These are phyloP conservation scores for Escarpia spicata DNA, from an alignment of 2,888 invertebrate species.

Conservation along the genomic window DNA sequence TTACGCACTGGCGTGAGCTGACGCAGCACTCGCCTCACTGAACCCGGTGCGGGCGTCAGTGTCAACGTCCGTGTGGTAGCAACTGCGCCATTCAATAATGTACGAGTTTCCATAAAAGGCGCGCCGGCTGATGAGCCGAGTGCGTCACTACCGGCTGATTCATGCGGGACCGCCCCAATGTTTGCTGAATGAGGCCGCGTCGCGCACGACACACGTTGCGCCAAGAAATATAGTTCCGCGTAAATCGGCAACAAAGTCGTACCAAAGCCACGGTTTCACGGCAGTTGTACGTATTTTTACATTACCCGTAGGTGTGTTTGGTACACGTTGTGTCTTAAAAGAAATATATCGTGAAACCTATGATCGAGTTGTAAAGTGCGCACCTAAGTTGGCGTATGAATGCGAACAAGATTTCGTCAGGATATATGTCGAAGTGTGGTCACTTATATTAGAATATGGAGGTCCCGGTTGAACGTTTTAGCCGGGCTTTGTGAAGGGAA, in stretches of 20 bases:
- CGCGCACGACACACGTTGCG: neutral
- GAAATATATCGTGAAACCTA: neutral
- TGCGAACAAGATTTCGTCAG: neutral
- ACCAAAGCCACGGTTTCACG: neutral
- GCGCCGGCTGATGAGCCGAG: neutral
- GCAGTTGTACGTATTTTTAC: neutral
- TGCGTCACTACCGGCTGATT: constrained; percentile 16
- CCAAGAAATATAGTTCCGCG: neutral
- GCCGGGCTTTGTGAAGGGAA: constrained; percentile 6
- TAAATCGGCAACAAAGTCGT: neutral
- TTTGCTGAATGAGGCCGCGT: neutral
- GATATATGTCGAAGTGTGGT: constrained; percentile 6
- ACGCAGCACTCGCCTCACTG: neutral
- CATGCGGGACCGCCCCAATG: constrained; percentile 16
- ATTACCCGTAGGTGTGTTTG: neutral
- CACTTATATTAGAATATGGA: neutral
- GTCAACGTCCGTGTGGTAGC: constrained; percentile 1
- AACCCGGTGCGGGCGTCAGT: constrained; percentile 9
- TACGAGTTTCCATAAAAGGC: constrained; percentile 13
- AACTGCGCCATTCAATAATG: neutral
- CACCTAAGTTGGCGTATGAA: constrained; percentile 16
- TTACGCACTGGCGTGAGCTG: neutral
- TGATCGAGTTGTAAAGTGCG: neutral
- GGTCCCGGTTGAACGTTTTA: neutral
- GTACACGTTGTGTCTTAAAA: neutral